Percentiles rank a stretch among this genome's conserved stretches.
phyloP scores from a whole-genome alignment of 2,797 vertebrate species.

The Brotula barbata region DNA sequence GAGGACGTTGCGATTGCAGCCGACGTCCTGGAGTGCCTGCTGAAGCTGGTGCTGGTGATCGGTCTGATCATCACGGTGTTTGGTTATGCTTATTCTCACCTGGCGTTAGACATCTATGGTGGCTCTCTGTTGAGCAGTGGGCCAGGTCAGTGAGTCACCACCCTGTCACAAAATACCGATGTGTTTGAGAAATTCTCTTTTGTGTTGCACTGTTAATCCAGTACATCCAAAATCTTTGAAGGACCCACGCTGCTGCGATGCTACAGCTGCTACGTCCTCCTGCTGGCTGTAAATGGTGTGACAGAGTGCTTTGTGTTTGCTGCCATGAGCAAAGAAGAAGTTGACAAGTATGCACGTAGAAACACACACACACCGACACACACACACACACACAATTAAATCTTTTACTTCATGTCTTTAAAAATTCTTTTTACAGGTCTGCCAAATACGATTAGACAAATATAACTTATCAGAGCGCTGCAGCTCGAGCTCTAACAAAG shows the following conservation, averaged over 20 bases:
- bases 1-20: conserved; percentile 88
- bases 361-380: no score
- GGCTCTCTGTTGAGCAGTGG: conserved; percentile 91
- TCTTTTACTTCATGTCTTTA: no score
- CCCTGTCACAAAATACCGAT: background rate
- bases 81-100: conserved; percentile 91
- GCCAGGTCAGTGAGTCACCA: conserved; percentile 78
- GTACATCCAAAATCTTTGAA: conserved; percentile 45
- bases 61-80: conserved; percentile 92
- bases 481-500: no score
- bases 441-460: no score
- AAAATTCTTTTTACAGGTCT: no score
- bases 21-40: conserved; percentile 86
- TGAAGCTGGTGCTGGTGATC: conserved; percentile 91
- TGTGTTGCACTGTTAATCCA: background rate
- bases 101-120: conserved; percentile 95
- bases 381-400: background rate
- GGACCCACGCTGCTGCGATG: conserved; percentile 88
- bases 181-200: background rate
- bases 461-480: no score
- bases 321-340: conserved; percentile 92
- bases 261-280: conserved; percentile 91
- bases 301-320: conserved; percentile 96
- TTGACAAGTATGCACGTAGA: conserved; percentile 85
- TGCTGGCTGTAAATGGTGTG: conserved; percentile 93